A percentile compares a stretch with the other conserved stretches of the same genome.
Conservation (phyloP, 1,140 invertebrate species). For the Drosophila nannoptera region DNA sequence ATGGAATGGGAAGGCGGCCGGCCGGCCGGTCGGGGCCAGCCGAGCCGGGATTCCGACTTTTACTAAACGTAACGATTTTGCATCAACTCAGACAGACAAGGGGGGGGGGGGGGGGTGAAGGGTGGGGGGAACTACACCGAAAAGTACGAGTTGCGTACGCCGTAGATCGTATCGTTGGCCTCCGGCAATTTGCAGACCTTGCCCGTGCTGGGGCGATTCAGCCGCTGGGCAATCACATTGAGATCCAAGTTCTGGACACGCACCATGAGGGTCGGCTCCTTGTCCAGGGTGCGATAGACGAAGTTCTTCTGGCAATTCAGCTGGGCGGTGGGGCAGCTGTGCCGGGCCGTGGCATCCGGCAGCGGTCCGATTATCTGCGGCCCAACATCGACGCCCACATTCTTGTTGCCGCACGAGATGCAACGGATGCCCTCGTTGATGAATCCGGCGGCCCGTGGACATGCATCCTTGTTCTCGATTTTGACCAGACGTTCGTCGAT, state of each 20-base stretch:
- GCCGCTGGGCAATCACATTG: conserved; percentile 44
- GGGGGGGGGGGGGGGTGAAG: no score
- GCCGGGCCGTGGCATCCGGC: conserved; percentile 35
- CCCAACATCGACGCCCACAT: conserved; percentile 55
- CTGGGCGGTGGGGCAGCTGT: not conserved
- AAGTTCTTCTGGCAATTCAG: conserved; percentile 35
- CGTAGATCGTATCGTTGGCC: conserved; percentile 64
- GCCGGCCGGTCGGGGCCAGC: no score
- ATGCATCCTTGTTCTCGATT: conserved; percentile 57
- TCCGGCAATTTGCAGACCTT: conserved; percentile 67
- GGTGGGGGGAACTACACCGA: no score
- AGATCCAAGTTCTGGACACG: conserved; percentile 59
- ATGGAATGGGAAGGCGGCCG: no score
- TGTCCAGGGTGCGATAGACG: conserved; percentile 47
- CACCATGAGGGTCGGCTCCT: conserved; percentile 63
- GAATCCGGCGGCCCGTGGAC: conserved; percentile 64
- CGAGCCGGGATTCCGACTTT: conserved; percentile 3
- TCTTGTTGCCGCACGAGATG: conserved; percentile 54
- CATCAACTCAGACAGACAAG: conserved; percentile 1
- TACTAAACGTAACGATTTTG: conserved; percentile 62
- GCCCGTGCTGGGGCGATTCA: conserved; percentile 41
- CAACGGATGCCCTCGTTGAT: conserved; percentile 48
- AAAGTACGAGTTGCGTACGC: conserved; percentile 48
- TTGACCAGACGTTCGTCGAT: conserved; percentile 45
- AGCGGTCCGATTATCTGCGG: conserved; percentile 39